phyloP scores from a whole-genome alignment of 2,888 invertebrate genomes.

The Zygogramma bicolorata region DNA sequence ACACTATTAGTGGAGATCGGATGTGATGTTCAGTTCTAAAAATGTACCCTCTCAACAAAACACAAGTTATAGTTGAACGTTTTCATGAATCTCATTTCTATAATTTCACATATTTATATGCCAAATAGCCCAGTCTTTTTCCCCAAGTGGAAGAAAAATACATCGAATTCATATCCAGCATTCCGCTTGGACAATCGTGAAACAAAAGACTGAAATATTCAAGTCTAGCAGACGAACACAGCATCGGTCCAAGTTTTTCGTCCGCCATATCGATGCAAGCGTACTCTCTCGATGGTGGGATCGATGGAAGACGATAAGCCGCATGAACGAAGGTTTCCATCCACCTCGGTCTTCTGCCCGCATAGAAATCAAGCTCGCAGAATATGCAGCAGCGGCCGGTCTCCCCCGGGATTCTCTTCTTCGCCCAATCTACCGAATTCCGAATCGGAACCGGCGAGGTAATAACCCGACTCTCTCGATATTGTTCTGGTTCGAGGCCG shows the following conservation, averaged over 20 bases:
- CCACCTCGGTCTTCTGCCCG: neutral
- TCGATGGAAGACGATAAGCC: neutral
- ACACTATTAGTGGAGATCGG: too few species aligned
- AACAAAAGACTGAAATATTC: too few species aligned
- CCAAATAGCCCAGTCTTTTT: too few species aligned
- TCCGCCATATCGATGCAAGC: neutral
- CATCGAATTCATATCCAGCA: too few species aligned
- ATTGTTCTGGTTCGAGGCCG: conserved; percentile 23
- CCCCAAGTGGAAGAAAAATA: too few species aligned
- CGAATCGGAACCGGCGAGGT: conserved; percentile 30
- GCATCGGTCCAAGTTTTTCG: neutral
- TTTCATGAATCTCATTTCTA: too few species aligned
- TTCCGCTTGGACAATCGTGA: too few species aligned
- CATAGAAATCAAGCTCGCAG: neutral
- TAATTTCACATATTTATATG: too few species aligned
- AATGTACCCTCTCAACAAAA: too few species aligned
- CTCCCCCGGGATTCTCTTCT: conserved; percentile 29
- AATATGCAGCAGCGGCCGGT: conserved; percentile 22
- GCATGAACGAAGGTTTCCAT: neutral
- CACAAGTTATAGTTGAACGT: too few species aligned
- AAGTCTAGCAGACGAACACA: neutral
- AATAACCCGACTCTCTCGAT: conserved; percentile 24
- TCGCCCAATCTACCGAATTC: conserved; percentile 36
- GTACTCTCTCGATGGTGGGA: neutral
- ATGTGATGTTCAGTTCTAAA: too few species aligned